These are phyloP conservation scores for Neocloeon triangulifer DNA, from an alignment of 1,140 invertebrate species.

Conservation along the genomic window DNA sequence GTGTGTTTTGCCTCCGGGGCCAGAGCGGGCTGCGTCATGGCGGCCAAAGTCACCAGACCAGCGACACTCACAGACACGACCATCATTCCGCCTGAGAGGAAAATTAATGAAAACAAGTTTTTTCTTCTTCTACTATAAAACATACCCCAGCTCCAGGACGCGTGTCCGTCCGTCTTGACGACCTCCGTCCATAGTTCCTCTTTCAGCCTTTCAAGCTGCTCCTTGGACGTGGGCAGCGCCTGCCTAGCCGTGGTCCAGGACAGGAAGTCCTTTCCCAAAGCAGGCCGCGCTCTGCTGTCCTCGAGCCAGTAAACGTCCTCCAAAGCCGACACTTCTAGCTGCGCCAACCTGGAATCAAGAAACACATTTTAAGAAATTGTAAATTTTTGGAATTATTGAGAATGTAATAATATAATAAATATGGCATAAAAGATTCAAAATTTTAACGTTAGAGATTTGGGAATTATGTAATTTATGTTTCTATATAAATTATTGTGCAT, in stretches of 20 bases:
- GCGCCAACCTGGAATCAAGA: constrained; percentile 46
- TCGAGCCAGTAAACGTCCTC: constrained; percentile 78
- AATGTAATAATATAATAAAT: too few relatives aligned
- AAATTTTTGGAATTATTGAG: too few relatives aligned
- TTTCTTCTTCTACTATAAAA: not conserved
- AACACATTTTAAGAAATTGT: too few relatives aligned
- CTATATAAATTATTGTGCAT: too few relatives aligned
- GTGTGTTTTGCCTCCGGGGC: constrained; percentile 71
- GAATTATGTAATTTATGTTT: too few relatives aligned
- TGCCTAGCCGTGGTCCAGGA: constrained; percentile 53
- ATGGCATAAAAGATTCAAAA: too few relatives aligned
- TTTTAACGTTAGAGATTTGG: too few relatives aligned
- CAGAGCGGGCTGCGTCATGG: constrained; percentile 65
- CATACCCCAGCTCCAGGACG: constrained; percentile 68
- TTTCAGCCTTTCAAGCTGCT: constrained; percentile 48
- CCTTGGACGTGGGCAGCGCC: constrained; percentile 52
- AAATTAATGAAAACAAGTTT: constrained; percentile 1
- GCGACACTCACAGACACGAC: constrained; percentile 66
- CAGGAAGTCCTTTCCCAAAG: constrained; percentile 55
- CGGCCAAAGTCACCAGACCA: constrained; percentile 60
- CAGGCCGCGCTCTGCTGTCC: constrained; percentile 42
- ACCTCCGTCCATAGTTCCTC: constrained; percentile 66
- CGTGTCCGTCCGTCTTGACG: constrained; percentile 68
- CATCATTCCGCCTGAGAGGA: constrained; percentile 48
- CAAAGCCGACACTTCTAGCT: constrained; percentile 54